Evolutionary conservation across 2,113 vertebrate genomes (phyloP).

Genomic region (Odocoileus virginianus): DNA sequence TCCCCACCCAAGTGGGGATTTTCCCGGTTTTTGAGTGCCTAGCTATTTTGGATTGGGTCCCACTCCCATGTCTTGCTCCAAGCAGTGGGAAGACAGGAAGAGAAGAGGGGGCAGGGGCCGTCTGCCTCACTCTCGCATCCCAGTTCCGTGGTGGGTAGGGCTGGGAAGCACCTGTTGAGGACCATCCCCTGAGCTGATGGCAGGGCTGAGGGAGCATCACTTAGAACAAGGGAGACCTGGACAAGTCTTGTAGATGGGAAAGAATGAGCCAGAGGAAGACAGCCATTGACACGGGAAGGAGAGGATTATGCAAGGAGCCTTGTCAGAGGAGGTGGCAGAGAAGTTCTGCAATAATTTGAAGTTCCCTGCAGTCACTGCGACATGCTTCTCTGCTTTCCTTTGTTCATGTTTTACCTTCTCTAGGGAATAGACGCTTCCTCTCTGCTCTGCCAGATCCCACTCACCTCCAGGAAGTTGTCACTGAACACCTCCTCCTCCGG

Average conservation of each 20-base stretch:
- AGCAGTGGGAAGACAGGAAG: no score
- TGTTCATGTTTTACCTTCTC: neutral
- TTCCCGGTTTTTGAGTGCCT: rapidly evolving
- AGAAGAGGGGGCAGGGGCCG: rapidly evolving
- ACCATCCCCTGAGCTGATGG: neutral
- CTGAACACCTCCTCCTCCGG: rapidly evolving
- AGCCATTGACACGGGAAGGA: neutral
- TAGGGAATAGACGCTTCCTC: neutral
- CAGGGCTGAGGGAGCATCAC: neutral
- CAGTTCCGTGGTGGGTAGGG: rapidly evolving
- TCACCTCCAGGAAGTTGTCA: neutral
- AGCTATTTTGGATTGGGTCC: neutral
- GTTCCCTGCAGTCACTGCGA: rapidly evolving
- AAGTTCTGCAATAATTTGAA: neutral
- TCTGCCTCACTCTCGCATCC: neutral
- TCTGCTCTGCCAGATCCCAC: no score
- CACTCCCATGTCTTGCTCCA: neutral
- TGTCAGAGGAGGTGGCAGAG: neutral
- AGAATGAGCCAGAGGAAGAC: neutral
- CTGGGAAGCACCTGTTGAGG: no score
- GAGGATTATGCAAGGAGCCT: neutral
- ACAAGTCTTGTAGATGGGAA: neutral
- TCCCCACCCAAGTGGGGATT: neutral
- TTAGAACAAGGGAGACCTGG: neutral
- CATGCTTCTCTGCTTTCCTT: no score